Base-by-base conservation (phyloP, 2,888 invertebrate species). In the Calameuta filiformis region DNA sequence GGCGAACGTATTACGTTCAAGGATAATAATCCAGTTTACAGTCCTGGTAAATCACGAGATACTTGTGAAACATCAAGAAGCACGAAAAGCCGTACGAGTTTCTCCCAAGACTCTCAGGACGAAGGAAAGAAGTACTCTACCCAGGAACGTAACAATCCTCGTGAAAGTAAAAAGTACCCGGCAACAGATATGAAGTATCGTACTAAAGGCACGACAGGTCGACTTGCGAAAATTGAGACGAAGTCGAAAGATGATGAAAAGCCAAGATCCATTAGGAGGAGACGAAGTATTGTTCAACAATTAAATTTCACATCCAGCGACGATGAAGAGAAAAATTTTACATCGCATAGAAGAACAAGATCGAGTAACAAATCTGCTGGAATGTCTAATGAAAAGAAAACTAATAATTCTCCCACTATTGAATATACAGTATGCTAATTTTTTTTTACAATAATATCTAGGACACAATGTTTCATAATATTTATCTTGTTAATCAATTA, bases 1-100 rank as follows among this genome's bases (percentile, higher is more conserved):
- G 89, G 88, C 33, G 90, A 90, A 81, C 85, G 87, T 71, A 11
- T 89, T 4, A n/a, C 73, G 4, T 76, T 83, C 9, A 88, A 84
- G 80, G 85, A 85, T 30, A 80, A 86, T 37, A 80, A 83, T 40
- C 56, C 78, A 9, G 34, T 87, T 31, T 90, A 89, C 71, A 83
- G 68, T 40, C 83, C 87, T 4, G 89, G 89, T n/a, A 81, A 56
- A 56, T 23, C 56, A 9, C 56, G 15, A 56, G 56, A 56, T 15
- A 9, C 56, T 9, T 56, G 23, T 23, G 56, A 56, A 23, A 9
- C 23, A 2, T 56, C 56, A 9, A 56, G 56, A 23, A 56, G 56
- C 9, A 56, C 56, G 9, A 56, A 9, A 23, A 56, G 56, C 23
- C 56, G 56, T 23, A 71, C 71, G 4, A 71, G 71, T 71, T 34